Conservation (phyloP, 2,113 vertebrate species). For the Pogona vitticeps region DNA sequence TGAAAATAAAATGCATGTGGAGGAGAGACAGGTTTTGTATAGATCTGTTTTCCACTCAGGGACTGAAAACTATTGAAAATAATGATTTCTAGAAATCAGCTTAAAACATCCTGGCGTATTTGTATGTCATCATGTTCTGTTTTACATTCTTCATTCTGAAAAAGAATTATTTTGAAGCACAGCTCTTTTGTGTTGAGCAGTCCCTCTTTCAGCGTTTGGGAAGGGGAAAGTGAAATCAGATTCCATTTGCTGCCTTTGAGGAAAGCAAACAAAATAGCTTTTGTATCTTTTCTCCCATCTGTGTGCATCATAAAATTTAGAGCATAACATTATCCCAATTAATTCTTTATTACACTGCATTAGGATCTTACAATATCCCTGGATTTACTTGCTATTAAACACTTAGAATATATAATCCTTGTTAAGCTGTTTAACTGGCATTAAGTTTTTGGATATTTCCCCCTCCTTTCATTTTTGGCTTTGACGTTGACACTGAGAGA, state of each 20-base stretch:
- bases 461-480: not conserved
- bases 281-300: not conserved
- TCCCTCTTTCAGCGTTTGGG: not conserved
- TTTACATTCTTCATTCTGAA: not conserved
- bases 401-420: not conserved
- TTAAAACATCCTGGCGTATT: not conserved
- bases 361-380: not conserved
- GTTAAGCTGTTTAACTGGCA: slow-evolving; percentile 3
- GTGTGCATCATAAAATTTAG: not conserved
- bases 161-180: not conserved
- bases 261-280: not conserved
- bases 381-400: not conserved
- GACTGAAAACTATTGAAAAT: not conserved
- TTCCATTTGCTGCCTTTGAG: not conserved
- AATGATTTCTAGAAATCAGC: not conserved
- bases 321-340: not conserved
- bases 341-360: not conserved
- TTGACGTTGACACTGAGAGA: not conserved
- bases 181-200: not conserved
- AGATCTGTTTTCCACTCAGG: not conserved
- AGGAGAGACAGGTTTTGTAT: too few relatives aligned
- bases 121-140: not conserved
- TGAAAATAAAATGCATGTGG: not conserved
- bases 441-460: not conserved
- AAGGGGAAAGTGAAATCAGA: not conserved